Base-by-base conservation (phyloP, 2,113 vertebrate genomes). In the Terrapene triunguis region DNA sequence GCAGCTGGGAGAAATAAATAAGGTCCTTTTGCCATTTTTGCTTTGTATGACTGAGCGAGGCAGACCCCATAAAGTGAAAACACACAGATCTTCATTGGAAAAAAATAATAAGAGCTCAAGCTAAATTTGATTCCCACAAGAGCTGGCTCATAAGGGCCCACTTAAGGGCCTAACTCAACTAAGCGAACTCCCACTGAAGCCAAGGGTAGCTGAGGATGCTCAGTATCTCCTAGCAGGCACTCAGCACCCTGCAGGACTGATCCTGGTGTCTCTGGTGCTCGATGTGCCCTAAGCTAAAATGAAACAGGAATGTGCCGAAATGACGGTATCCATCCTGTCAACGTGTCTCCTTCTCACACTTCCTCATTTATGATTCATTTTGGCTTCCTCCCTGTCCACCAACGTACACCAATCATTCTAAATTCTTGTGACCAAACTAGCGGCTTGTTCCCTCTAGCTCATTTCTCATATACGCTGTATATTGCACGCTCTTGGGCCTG, bases 211-310 rank as follows among this genome's bases (percentile, higher is more conserved):
- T 25, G 38, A 27, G 13, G 42, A 27, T 76, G 42, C 24, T 27
- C 21, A 47, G 42, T 47, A 78, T 44, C 42, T 78, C 38, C 1
- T 1, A 17, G 51, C 65, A 38, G 35, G 65, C 2, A 5, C 6
- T 48, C 2, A 88, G 19, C 25, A 6, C 19, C 72, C 19, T 25
- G 10, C 35, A 78, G 82, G 35, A 85, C 11, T 13, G 82, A 50
- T 13, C 42, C 51, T 11, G 25, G 7, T 24, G 16, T 25, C 13
- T 51, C 53, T 57, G 57, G 16, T 2, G 24, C 53, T 22, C 5
- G 2, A 79, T 24, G n/a, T 11, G 42, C 24, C 0, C 0, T n/a
- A 44, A 35, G 50, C 35, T 4, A 14, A 19, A 42, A 78, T 59
- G 10, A 42, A 10, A 9, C 1, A 2, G 88, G 24, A 57, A 50